Evolutionary conservation across 2,797 vertebrate genomes (phyloP), one percentile per base, ranked within the genome.

Genomic region (Gymnoscopelus braueri): DNA sequence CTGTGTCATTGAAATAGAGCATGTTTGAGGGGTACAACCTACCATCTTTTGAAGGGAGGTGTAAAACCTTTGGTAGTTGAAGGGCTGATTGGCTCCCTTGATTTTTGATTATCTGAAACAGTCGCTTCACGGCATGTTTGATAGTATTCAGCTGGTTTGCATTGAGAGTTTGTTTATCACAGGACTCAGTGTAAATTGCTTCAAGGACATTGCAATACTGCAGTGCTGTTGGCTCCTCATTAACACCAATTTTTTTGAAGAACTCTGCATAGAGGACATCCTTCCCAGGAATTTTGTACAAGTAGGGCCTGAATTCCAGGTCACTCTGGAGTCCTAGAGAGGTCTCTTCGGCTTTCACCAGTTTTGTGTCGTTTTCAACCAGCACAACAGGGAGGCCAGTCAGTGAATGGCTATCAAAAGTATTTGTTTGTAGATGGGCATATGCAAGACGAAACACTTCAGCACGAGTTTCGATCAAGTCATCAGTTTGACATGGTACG

Each of bases 1-100:
- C 55, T 0, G 93, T 94, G 78, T 95, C 86, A 3, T 95, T 96
- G 75, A 94, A 94, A 79, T 85, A 91, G 29, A 96, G 82, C 1
- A 23, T 87, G 63, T 48, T 65, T 5, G 94, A 95, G 19, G 82
- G 23, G 58, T 94, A 80, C 6, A 96, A 82, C 79, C 86, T 90
- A 24, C 88, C 92, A 82, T 95, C 90, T 32, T 65, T 83, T 73
- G 93, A 93, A 65, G 91, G 94, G 60, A 97, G 89, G 79, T 95
- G 86, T 47, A 96, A 77, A 7, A 74, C 68, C 4, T 87, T 35
- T 3, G 85, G 69, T 32, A 71, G n/a, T 0, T 67, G 29, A 48
- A 24, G 0, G 23, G 56, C 13, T 0, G 12, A 49, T 26, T 60
- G 1, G 0, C 65, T 66, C 51, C 2, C 5, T 19, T 74, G 0